A percentile compares a stretch with the other conserved stretches of the same genome.
These are phyloP conservation scores for Zosterops lateralis DNA, from an alignment of 2,113 vertebrate genomes.

Conservation along the genomic window DNA sequence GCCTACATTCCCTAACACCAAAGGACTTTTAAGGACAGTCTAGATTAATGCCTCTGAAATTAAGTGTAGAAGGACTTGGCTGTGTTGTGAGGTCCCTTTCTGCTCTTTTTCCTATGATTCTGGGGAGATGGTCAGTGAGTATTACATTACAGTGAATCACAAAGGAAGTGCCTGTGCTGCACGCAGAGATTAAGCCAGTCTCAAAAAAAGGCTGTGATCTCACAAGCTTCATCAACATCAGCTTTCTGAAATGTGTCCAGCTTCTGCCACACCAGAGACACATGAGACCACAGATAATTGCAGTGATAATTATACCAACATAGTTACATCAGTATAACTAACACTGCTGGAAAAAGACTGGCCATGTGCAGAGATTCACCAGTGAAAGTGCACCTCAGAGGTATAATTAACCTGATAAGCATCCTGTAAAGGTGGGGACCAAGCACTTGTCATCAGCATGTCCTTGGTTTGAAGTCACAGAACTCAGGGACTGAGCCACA, in stretches of 20 bases:
- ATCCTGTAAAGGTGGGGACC: conserved; percentile 5
- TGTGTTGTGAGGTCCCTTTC: not conserved
- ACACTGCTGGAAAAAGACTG: not conserved
- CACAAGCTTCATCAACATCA: conserved; percentile 34
- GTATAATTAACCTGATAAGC: conserved; percentile 36
- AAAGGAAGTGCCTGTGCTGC: conserved; percentile 21
- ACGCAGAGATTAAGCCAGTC: not conserved
- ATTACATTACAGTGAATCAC: conserved; percentile 5
- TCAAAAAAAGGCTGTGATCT: conserved; percentile 48
- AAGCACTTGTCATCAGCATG: not conserved
- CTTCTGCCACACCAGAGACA: conserved; percentile 22
- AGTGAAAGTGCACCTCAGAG: conserved; percentile 42
- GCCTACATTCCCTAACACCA: not conserved
- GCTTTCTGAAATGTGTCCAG: conserved; percentile 36
- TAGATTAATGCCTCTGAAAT: not conserved
- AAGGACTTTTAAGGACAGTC: not conserved
- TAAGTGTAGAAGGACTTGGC: not conserved
- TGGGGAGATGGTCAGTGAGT: not conserved
- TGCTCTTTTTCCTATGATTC: not conserved
- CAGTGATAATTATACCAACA: conserved; percentile 4
- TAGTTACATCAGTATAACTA: conserved; percentile 47
- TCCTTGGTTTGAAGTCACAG: not conserved
- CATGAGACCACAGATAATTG: conserved; percentile 43
- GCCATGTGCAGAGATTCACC: not conserved
- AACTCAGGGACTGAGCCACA: not conserved